Conservation (phyloP, 2,113 vertebrate species). For the Tympanuchus pallidicinctus region DNA sequence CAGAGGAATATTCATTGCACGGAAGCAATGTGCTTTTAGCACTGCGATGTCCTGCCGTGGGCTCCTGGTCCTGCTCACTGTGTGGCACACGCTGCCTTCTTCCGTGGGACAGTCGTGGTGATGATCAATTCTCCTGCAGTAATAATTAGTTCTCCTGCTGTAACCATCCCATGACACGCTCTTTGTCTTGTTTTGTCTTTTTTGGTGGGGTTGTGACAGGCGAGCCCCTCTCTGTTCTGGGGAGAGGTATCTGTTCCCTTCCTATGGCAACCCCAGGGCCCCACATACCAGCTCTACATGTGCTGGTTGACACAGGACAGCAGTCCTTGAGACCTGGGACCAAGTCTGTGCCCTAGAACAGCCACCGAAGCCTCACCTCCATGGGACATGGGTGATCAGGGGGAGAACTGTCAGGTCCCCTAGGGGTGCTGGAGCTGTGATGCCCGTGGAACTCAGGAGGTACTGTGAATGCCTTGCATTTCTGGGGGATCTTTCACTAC, state of each 20-base stretch:
- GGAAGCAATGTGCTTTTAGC: not conserved
- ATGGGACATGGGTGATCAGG: accelerated
- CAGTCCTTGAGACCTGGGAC: not conserved
- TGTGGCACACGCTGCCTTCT: accelerated
- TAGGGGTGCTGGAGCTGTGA: not conserved
- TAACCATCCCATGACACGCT: not conserved
- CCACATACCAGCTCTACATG: not conserved
- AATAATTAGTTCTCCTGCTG: not conserved
- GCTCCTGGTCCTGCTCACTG: accelerated
- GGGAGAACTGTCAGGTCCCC: not conserved
- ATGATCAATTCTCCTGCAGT: not conserved
- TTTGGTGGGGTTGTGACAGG: not conserved
- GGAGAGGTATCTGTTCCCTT: not conserved
- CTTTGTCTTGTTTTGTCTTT: not conserved
- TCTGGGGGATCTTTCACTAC: not conserved
- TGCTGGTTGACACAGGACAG: not conserved
- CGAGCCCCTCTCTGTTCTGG: not conserved
- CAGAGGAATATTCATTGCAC: accelerated
- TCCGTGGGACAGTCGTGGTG: not conserved
- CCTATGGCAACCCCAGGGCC: accelerated
- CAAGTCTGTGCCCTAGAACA: not conserved
- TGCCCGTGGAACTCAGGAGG: not conserved
- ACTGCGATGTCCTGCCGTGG: accelerated
- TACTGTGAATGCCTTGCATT: not conserved
- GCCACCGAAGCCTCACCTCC: not conserved